Percentiles rank a stretch among this genome's conserved stretches.
Evolutionary conservation across 2,888 invertebrate species (phyloP).

Genomic region (Cataglyphis cursor): DNA sequence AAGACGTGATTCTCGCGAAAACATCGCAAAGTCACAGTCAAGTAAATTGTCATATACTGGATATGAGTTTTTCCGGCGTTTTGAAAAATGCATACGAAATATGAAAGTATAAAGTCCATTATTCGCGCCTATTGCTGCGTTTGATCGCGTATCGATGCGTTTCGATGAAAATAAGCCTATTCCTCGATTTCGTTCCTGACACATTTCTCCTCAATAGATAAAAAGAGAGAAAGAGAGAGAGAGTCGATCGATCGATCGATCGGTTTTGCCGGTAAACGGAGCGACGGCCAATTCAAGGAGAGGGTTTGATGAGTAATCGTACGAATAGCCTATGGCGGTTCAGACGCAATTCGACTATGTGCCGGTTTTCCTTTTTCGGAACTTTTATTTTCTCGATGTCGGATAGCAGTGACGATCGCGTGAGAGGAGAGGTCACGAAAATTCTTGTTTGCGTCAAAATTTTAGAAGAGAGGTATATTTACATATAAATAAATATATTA

Average conservation of each 20-base stretch:
- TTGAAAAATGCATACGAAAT: conserved; percentile 26
- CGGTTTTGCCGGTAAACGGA: conserved; percentile 67
- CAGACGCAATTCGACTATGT: conserved; percentile 63
- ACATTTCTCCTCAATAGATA: background rate
- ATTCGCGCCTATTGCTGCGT: conserved; percentile 45
- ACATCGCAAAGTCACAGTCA: background rate
- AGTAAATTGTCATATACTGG: conserved; percentile 21
- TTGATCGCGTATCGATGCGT: conserved; percentile 37
- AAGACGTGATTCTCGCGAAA: conserved; percentile 8
- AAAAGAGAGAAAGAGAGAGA: conserved; percentile 13
- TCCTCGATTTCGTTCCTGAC: conserved; percentile 35
- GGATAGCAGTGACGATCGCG: conserved; percentile 37
- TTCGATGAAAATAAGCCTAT: conserved; percentile 43
- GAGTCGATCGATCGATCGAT: conserved; percentile 54
- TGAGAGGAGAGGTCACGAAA: conserved; percentile 10
- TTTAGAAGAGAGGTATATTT: background rate
- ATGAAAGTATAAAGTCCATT: conserved; percentile 31
- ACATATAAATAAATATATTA: background rate
- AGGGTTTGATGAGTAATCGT: conserved; percentile 72
- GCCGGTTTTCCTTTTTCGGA: conserved; percentile 52
- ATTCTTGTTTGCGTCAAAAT: background rate
- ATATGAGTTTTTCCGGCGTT: conserved; percentile 34
- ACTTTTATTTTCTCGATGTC: conserved; percentile 39
- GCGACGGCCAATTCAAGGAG: conserved; percentile 69
- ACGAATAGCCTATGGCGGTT: conserved; percentile 64